These are phyloP conservation scores for Cotesia congregata DNA, from an alignment of 2,888 invertebrate species.

Conservation along the genomic window DNA sequence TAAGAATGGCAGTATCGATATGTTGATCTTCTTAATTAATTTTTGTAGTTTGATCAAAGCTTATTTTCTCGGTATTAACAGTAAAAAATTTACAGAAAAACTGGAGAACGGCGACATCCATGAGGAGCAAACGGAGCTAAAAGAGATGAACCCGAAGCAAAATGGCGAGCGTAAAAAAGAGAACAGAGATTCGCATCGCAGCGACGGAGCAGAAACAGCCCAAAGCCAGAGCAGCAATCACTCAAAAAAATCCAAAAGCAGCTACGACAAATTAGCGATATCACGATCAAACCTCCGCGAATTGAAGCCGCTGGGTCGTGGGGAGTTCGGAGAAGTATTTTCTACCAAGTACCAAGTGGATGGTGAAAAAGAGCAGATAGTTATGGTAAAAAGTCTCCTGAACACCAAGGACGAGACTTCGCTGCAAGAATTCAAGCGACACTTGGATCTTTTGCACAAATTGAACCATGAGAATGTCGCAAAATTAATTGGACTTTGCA, in stretches of 20 bases:
- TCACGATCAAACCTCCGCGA: slow-evolving; percentile 83
- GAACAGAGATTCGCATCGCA: slow-evolving; percentile 74
- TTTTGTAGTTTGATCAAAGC: no score
- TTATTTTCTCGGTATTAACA: not conserved
- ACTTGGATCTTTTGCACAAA: slow-evolving; percentile 88
- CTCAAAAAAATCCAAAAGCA: slow-evolving; percentile 76
- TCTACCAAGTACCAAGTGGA: slow-evolving; percentile 77
- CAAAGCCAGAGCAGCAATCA: slow-evolving; percentile 75
- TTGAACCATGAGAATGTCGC: slow-evolving; percentile 87
- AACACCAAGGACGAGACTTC: slow-evolving; percentile 84
- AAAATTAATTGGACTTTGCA: slow-evolving; percentile 84
- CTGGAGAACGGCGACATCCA: slow-evolving; percentile 66
- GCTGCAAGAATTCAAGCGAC: slow-evolving; percentile 88
- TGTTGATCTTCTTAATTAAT: no score
- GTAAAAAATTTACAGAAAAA: slow-evolving; percentile 57
- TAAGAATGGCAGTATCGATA: no score
- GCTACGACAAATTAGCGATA: slow-evolving; percentile 83
- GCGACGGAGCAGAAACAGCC: slow-evolving; percentile 78
- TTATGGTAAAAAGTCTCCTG: slow-evolving; percentile 84
- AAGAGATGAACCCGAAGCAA: slow-evolving; percentile 68
- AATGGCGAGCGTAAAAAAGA: slow-evolving; percentile 62
- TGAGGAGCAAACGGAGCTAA: slow-evolving; percentile 69
- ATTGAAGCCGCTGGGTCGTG: slow-evolving; percentile 77
- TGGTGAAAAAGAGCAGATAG: slow-evolving; percentile 71
- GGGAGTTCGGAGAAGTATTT: slow-evolving; percentile 93